These are phyloP conservation scores for Takifugu rubripes DNA, from an alignment of 2,797 vertebrate genomes.

Conservation along the genomic window DNA sequence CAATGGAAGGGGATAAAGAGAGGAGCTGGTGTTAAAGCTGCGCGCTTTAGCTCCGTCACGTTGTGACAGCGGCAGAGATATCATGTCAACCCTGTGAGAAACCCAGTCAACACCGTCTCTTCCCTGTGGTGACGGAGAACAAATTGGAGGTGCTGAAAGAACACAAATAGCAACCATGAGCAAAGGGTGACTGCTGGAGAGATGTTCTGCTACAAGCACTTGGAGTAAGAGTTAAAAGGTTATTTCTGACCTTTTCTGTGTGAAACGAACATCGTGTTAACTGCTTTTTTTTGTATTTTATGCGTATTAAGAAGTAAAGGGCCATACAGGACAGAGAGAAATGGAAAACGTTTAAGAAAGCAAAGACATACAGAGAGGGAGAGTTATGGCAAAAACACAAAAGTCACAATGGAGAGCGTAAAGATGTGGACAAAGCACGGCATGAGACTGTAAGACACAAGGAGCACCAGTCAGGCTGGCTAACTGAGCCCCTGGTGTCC, in stretches of 20 bases:
- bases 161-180: slow-evolving; percentile 1
- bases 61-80: slow-evolving; percentile 15
- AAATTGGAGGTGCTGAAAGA: slow-evolving; percentile 11
- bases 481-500: slow-evolving; percentile 55
- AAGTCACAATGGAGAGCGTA: slow-evolving; percentile 2
- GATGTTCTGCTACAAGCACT: slow-evolving; percentile 10
- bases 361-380: slow-evolving; percentile 7
- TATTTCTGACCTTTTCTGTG: background rate
- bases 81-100: slow-evolving; percentile 28
- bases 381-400: slow-evolving; percentile 1
- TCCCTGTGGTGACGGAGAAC: slow-evolving; percentile 20
- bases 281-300: no score
- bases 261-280: no score
- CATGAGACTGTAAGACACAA: slow-evolving; percentile 50
- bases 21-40: no score
- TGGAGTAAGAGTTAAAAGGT: background rate
- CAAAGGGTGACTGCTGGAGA: background rate
- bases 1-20: no score
- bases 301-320: no score
- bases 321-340: background rate
- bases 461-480: slow-evolving; percentile 53
- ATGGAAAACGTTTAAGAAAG: slow-evolving; percentile 2
- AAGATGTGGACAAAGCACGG: slow-evolving; percentile 9
- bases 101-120: slow-evolving; percentile 21
- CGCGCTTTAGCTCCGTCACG: no score